A percentile compares a stretch with the other conserved stretches of the same genome.
Conservation (phyloP, 1,140 invertebrate species). For the Protaetia brevitarsis region DNA sequence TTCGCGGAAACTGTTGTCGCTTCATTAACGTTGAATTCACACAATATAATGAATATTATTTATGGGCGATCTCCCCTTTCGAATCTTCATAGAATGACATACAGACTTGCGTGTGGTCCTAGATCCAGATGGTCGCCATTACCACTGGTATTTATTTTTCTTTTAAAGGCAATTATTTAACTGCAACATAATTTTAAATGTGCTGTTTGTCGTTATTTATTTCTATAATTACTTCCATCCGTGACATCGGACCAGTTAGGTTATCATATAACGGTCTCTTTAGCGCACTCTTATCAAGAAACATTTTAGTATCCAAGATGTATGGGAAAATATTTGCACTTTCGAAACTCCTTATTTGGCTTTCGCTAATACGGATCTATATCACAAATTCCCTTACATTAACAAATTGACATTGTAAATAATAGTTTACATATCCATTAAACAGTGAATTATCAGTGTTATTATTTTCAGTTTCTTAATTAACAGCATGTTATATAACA, state of each 20-base stretch:
- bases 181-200: not conserved
- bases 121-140: too few species aligned
- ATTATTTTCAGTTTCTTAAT: too few species aligned
- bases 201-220: not conserved
- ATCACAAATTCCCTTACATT: not conserved
- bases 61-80: too few species aligned
- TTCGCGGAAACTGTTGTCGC: too few species aligned
- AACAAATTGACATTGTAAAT: not conserved
- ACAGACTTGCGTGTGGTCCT: too few species aligned
- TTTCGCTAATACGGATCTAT: not conserved
- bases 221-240: constrained; percentile 1
- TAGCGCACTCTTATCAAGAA: not conserved
- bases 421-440: too few species aligned
- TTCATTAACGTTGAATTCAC: too few species aligned
- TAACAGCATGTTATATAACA: too few species aligned
- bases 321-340: constrained; percentile 2
- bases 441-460: too few species aligned
- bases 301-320: not conserved
- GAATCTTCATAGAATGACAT: too few species aligned
- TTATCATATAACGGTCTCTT: not conserved
- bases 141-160: too few species aligned
- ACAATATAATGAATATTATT: too few species aligned
- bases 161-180: not conserved
- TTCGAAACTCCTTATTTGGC: not conserved
- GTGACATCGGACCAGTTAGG: not conserved